Conservation (phyloP, 2,797 vertebrate species). For the Liparis tanakae region DNA sequence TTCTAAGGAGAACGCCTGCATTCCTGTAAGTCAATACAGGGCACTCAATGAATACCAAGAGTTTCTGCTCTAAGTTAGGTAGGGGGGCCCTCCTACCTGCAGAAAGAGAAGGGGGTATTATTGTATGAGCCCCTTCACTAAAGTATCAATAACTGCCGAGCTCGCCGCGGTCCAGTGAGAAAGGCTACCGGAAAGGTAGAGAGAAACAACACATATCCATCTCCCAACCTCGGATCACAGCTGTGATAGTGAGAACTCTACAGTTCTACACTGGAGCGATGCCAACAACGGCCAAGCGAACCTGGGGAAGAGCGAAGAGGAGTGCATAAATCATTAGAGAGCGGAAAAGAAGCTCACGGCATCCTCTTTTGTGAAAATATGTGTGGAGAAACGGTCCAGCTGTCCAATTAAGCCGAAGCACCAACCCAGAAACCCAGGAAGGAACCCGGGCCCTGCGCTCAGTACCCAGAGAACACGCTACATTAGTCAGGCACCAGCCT, state of each 20-base stretch:
- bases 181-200: slow-evolving; percentile 53
- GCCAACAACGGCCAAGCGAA: slow-evolving; percentile 42
- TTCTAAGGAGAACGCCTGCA: slow-evolving; percentile 53
- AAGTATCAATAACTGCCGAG: slow-evolving; percentile 71
- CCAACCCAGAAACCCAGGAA: slow-evolving; percentile 69
- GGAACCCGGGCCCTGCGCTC: slow-evolving; percentile 69
- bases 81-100: slow-evolving; percentile 44
- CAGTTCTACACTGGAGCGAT: slow-evolving; percentile 44
- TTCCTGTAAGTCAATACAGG: slow-evolving; percentile 73
- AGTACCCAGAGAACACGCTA: slow-evolving; percentile 74
- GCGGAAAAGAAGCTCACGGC: slow-evolving; percentile 31
- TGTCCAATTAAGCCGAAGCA: slow-evolving; percentile 67
- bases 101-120: slow-evolving; percentile 65
- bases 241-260: slow-evolving; percentile 51
- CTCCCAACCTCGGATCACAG: slow-evolving; percentile 68
- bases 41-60: slow-evolving; percentile 41
- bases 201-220: slow-evolving; percentile 52
- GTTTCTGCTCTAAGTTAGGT: slow-evolving; percentile 53
- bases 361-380: slow-evolving; percentile 72
- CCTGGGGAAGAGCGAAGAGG: slow-evolving; percentile 22
- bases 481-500: slow-evolving; percentile 81
- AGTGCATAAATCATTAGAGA: slow-evolving; percentile 27
- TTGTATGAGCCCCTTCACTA: slow-evolving; percentile 59
- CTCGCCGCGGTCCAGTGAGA: slow-evolving; percentile 61
- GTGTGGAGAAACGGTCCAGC: slow-evolving; percentile 60